Evolutionary conservation across 1,140 invertebrate genomes (phyloP).

Genomic region (Micrasema minimum): DNA sequence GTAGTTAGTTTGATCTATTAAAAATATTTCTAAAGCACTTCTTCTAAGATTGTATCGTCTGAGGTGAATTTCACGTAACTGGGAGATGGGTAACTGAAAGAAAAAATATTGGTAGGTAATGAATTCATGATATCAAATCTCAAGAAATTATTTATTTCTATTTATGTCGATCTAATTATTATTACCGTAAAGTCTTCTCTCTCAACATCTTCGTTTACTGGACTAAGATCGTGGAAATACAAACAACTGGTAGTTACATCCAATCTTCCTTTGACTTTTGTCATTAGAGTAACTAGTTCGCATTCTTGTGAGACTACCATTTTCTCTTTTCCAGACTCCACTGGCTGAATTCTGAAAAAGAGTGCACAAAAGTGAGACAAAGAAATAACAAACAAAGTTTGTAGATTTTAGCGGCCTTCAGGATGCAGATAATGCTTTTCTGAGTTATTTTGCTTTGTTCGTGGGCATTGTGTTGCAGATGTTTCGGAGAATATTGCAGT

Average conservation of each 20-base stretch:
- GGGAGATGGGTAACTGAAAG: constrained; percentile 66
- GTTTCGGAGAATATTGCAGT: too few species aligned
- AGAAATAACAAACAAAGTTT: too few species aligned
- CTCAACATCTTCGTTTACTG: constrained; percentile 68
- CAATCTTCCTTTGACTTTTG: constrained; percentile 72
- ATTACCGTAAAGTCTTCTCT: constrained; percentile 64
- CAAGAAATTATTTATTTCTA: background rate
- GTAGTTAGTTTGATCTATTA: constrained; percentile 76
- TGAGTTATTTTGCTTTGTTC: too few species aligned
- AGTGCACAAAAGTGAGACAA: too few species aligned
- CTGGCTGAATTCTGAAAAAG: constrained; percentile 46
- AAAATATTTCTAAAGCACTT: constrained; percentile 75
- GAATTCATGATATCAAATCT: background rate
- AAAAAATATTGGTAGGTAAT: constrained; percentile 17
- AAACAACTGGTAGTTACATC: constrained; percentile 74
- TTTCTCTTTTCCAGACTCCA: constrained; percentile 63
- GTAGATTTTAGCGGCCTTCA: too few species aligned
- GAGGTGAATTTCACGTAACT: constrained; percentile 73
- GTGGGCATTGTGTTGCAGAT: too few species aligned
- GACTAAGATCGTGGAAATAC: constrained; percentile 72
- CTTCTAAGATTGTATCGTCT: constrained; percentile 73
- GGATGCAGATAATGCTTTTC: too few species aligned
- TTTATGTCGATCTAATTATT: background rate
- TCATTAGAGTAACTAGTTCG: constrained; percentile 73
- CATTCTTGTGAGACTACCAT: constrained; percentile 72